Base-by-base conservation (phyloP, 2,888 invertebrate genomes). In the Nycteola revayana region DNA sequence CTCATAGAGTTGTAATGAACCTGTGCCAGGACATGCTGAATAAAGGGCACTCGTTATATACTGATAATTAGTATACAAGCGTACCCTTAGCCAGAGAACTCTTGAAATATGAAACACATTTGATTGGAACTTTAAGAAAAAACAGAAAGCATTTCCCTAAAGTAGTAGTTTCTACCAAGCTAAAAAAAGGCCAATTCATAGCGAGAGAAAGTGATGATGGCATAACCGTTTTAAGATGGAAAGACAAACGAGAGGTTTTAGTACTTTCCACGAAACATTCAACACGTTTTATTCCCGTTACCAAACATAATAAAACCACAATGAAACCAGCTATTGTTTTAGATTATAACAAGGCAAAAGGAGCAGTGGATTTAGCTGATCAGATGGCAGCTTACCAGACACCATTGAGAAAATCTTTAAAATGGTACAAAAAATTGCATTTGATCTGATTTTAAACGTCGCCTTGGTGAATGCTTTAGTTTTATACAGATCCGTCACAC, bases 401-500 rank as follows among this genome's bases (percentile, higher is more conserved):
- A 9, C 50, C 55, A 34, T 36, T 55, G 24, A 38, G 55, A 8
- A 60, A 54, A 28, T 35, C 49, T 10, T 9, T 53, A 5, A 51
- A 53, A 39, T 53, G 48, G 52, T 50, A 51, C 25, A 52, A 52
- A 42, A 50, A 52, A 33, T 48, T 10, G 57, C 45, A 31, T 39
- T 60, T 32, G 41, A 58, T 32, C 29, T 58, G 11, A 21, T 58
- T 2, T 22, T 45, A 9, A 32, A 52, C 4, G 40, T 51, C 14
- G 44, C 51, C 36, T 3, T 58, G 34, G 42, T 58, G 26, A 60
- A 60, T 53, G 34, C 42, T 10, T 6, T 36, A 26, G 32, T 34
- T 31, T 27, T 30, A 18, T 46, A 36, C 9, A 18, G 36, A 18
- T 31, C 30, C 2, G 28, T 34, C 7, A 37, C 34, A 1, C 7